Percentiles rank a stretch among this genome's conserved stretches.
Conservation (phyloP, 2,113 vertebrate species). For the Phyllostomus hastatus region DNA sequence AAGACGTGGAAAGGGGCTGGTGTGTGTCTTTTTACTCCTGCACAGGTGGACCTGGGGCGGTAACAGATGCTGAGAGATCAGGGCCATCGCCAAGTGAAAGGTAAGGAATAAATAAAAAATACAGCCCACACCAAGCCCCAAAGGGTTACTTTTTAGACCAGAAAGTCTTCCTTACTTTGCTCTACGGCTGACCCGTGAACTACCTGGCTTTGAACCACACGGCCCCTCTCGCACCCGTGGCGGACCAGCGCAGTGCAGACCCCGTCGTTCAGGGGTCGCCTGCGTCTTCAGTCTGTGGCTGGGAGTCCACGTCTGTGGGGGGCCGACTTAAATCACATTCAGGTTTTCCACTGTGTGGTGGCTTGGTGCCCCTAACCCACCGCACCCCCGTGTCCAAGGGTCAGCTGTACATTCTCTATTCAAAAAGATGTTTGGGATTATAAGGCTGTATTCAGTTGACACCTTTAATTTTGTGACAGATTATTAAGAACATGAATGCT, state of each 20-base stretch:
- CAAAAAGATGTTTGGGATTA: not conserved
- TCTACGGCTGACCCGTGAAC: not conserved
- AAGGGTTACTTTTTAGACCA: not conserved
- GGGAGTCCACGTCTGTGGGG: not conserved
- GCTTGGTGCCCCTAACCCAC: not conserved
- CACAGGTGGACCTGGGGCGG: conserved; percentile 59
- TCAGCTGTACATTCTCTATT: not conserved
- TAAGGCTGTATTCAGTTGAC: not conserved
- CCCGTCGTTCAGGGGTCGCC: not conserved
- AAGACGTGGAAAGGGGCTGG: not conserved
- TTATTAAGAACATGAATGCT: not conserved
- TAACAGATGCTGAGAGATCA: conserved; percentile 44
- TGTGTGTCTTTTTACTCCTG: not conserved
- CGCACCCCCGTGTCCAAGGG: no score
- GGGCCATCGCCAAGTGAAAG: conserved; percentile 56
- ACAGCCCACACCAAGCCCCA: not conserved
- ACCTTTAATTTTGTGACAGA: not conserved
- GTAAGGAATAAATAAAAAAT: conserved; percentile 59
- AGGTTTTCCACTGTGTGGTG: not conserved
- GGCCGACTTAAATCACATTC: not conserved
- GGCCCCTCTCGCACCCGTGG: not conserved
- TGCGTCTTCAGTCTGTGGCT: not conserved
- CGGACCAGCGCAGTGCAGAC: not conserved
- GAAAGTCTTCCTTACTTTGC: not conserved
- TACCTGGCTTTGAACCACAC: not conserved